Conservation (phyloP, 2,113 vertebrate species). For the Platycercus adscitus region DNA sequence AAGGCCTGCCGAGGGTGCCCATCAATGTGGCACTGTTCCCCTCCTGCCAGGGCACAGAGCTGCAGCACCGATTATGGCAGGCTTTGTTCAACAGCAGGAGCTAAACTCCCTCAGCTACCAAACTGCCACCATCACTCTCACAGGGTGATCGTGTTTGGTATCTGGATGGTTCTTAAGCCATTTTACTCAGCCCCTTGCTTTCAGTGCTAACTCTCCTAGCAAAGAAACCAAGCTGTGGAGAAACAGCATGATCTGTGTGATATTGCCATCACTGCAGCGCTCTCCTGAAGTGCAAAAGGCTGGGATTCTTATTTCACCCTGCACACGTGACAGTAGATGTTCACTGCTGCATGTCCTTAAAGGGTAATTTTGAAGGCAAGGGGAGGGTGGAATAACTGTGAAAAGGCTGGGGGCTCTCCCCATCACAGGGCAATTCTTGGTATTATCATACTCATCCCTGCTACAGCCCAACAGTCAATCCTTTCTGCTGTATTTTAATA, state of each 20-base stretch:
- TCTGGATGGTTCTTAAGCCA: rapidly evolving
- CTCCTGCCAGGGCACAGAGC: neutral
- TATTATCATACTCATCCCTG: neutral
- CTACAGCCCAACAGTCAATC: neutral
- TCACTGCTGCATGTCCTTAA: slow-evolving; percentile 15
- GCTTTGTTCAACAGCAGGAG: neutral
- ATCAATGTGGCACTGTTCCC: rapidly evolving
- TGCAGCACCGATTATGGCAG: rapidly evolving
- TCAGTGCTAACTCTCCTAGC: neutral
- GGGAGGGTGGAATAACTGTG: neutral
- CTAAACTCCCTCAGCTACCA: neutral
- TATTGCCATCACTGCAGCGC: neutral
- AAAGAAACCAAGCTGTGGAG: neutral
- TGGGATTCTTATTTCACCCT: neutral
- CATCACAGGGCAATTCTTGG: neutral
- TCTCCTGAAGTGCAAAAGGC: neutral
- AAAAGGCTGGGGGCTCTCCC: neutral
- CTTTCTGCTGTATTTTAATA: neutral
- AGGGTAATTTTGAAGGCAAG: neutral
- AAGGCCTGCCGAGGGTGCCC: neutral
- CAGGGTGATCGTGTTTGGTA: neutral
- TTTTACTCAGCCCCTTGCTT: neutral
- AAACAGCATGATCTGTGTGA: neutral
- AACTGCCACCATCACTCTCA: neutral
- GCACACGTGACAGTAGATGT: neutral